A percentile compares a stretch with the other conserved stretches of the same genome.
phyloP scores from a whole-genome alignment of 2,797 vertebrate species.

The Darevskia mixta region DNA sequence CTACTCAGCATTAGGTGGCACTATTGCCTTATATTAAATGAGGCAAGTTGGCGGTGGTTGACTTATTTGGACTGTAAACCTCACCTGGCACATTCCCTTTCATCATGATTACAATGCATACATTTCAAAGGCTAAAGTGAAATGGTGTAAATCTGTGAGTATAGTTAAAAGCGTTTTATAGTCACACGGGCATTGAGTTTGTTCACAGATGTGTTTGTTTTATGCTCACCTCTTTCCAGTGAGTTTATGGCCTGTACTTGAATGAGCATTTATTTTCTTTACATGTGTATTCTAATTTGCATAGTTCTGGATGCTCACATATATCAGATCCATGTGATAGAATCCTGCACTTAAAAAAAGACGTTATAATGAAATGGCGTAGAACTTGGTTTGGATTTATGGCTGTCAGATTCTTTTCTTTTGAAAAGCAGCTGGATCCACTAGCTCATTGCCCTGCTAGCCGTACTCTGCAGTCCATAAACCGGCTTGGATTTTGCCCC shows the following conservation, averaged over 20 bases:
- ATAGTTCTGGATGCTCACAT: not conserved
- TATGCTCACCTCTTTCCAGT: not conserved
- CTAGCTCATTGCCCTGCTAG: not conserved
- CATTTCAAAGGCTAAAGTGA: not conserved
- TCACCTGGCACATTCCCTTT: not conserved
- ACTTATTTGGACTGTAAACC: not conserved
- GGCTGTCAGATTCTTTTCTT: not conserved
- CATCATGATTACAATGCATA: not conserved
- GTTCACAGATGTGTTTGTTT: not conserved
- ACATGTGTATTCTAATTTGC: not conserved
- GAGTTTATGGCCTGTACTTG: not conserved
- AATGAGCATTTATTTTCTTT: not conserved
- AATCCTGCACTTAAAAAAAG: not conserved
- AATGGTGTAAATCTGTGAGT: not conserved
- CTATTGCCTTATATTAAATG: not conserved
- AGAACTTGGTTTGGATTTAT: not conserved
- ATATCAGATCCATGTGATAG: not conserved
- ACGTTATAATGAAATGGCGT: not conserved
- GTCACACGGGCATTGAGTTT: not conserved
- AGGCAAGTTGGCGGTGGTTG: not conserved
- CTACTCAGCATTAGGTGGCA: slow-evolving; percentile 5
- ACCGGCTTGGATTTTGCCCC: no score
- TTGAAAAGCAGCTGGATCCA: not conserved
- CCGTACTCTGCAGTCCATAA: not conserved
- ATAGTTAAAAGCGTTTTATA: not conserved